Conservation (phyloP, 2,888 invertebrate genomes). For the Phorcus lineatus region DNA sequence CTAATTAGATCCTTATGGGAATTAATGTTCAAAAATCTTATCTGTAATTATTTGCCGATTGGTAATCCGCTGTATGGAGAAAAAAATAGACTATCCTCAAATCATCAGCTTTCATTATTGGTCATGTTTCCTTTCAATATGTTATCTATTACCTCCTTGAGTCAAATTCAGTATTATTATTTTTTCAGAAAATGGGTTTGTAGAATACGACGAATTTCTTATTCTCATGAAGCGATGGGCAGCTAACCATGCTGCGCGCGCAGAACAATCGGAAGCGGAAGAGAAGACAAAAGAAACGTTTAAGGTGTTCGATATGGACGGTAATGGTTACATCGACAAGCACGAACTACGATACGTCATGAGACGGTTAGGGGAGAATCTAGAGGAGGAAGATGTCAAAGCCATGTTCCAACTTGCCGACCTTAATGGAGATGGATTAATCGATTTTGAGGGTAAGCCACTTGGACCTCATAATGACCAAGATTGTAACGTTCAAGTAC, state of each 20-base stretch:
- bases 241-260: conserved; percentile 38
- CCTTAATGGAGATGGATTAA: conserved; percentile 72
- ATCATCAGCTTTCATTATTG: no score
- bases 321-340: conserved; percentile 72
- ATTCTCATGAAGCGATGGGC: conserved; percentile 67
- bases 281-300: conserved; percentile 63
- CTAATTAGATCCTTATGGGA: no score
- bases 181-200: conserved; percentile 67
- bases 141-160: no score
- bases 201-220: conserved; percentile 72
- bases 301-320: conserved; percentile 69
- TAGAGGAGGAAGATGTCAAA: conserved; percentile 71
- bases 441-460: conserved; percentile 71
- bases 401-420: conserved; percentile 73
- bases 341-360: conserved; percentile 72
- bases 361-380: conserved; percentile 71
- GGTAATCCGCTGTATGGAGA: no score
- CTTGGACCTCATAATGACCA: neutral
- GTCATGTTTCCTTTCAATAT: no score
- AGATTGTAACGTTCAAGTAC: no score
- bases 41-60: no score
- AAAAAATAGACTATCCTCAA: no score
- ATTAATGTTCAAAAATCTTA: no score
- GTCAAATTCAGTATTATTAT: no score
- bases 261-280: conserved; percentile 39